These are phyloP conservation scores for Lonchura striata DNA, from an alignment of 2,113 vertebrate species.

Conservation along the genomic window DNA sequence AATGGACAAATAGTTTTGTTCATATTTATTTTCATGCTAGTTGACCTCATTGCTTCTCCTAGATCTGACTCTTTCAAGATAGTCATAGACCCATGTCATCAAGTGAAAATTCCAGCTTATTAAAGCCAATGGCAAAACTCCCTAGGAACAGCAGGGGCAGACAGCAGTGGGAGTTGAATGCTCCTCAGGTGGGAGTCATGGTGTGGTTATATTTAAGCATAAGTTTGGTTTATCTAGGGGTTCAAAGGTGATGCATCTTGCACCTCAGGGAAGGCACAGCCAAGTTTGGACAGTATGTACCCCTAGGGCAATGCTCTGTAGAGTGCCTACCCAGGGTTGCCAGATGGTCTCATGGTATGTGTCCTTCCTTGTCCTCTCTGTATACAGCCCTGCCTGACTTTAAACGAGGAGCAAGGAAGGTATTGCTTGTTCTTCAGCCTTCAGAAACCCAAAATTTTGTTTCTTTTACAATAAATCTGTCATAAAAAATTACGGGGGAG, in stretches of 20 bases:
- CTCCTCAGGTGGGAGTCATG: fast-evolving
- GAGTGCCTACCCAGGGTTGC: background rate
- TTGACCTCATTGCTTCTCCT: background rate
- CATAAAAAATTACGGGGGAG: background rate
- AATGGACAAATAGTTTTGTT: background rate
- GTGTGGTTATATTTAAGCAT: background rate
- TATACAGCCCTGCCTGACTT: background rate
- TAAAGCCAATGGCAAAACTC: background rate
- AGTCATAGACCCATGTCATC: background rate
- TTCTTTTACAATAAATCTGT: conserved; percentile 16
- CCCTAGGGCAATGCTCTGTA: background rate
- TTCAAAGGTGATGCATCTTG: background rate
- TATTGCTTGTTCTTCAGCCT: background rate
- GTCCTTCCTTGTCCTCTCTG: background rate
- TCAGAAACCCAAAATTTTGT: background rate
- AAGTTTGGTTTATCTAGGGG: background rate
- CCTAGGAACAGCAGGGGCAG: fast-evolving
- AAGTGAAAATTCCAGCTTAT: background rate
- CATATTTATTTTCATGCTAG: background rate
- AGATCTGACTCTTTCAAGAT: background rate
- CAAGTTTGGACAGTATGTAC: background rate
- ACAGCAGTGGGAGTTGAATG: fast-evolving
- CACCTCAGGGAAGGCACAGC: background rate
- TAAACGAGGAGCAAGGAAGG: background rate
- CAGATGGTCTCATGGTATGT: background rate